Base-by-base conservation (phyloP, 2,113 vertebrate species). In the Pachypanchax playfairii region DNA sequence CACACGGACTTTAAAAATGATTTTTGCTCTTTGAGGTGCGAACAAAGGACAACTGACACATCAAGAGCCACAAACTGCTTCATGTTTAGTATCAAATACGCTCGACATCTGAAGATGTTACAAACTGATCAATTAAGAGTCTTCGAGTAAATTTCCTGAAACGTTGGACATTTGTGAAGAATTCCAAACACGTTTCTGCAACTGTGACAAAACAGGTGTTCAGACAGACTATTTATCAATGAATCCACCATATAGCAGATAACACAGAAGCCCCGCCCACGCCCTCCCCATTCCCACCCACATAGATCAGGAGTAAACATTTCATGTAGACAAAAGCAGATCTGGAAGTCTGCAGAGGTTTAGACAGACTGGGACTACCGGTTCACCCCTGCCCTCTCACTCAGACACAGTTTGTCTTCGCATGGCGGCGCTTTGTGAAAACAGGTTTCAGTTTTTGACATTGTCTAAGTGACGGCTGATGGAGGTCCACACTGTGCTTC, bases 1-100 rank as follows among this genome's bases (percentile, higher is more conserved):
- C 65, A 83, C 68, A 74, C 47, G 56, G 56, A 64, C 49, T 81
- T 78, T 61, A 71, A 84, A 86, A 85, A 70, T 44, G 65, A 52
- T 51, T 66, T 53, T 26, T 48, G 70, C 70, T 78, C 58, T 72
- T 24, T 38, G 39, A 62, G 42, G 41, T 65, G 69, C 53, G 75
- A 42, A 33, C 39, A 49, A 38, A 8, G 28, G 3, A 74, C 35
- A 53, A 56, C 24, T 48, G 25, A 74, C 57, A 53, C n/a, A 17
- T 38, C 31, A 35, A 53, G 59, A 67, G 33, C 61, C 22, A 52
- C 2, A 25, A 63, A 28, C 43, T 21, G 17, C 18, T 54, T 60
- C 36, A n/a, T 70, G 20, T 49, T 59, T 54, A 38, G 50, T 47
- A 51, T 42, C 55, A 14, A 66, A 42, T 42, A 39, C 26, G 25